phyloP scores from a whole-genome alignment of 2,797 vertebrate genomes.

The Hephaestus fuliginosus region DNA sequence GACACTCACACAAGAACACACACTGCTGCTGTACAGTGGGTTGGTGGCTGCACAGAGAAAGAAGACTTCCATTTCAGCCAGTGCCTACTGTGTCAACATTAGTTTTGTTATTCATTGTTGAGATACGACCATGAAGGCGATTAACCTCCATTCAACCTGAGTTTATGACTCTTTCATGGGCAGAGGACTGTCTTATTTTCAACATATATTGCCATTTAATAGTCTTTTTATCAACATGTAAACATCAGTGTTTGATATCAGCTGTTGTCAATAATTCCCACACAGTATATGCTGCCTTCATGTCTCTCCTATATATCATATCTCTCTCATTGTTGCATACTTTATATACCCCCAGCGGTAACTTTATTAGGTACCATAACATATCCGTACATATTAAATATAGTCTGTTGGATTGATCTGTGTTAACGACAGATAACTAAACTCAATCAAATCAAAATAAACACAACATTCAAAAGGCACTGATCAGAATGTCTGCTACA shows the following conservation, averaged over 20 bases:
- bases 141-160: neutral
- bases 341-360: neutral
- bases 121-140: neutral
- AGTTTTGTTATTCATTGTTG: conserved; percentile 23
- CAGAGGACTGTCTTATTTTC: neutral
- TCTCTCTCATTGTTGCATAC: neutral
- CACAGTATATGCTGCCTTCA: neutral
- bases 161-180: conserved; percentile 25
- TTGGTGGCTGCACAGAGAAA: conserved; percentile 3
- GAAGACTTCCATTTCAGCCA: neutral
- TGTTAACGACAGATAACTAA: neutral
- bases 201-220: conserved; percentile 14
- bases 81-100: conserved; percentile 32
- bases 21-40: neutral
- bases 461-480: neutral
- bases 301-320: neutral
- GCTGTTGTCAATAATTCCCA: neutral
- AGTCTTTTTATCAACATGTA: conserved; percentile 21
- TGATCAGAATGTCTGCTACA: neutral
- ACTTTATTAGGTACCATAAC: neutral
- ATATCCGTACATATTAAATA: neutral
- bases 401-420: neutral
- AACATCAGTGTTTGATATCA: conserved; percentile 11
- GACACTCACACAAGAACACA: conserved; percentile 1
- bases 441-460: neutral